Percentiles rank a stretch among this genome's conserved stretches.
These are phyloP conservation scores for Malacoraja senta DNA, from an alignment of 2,797 vertebrate genomes.

Conservation along the genomic window DNA sequence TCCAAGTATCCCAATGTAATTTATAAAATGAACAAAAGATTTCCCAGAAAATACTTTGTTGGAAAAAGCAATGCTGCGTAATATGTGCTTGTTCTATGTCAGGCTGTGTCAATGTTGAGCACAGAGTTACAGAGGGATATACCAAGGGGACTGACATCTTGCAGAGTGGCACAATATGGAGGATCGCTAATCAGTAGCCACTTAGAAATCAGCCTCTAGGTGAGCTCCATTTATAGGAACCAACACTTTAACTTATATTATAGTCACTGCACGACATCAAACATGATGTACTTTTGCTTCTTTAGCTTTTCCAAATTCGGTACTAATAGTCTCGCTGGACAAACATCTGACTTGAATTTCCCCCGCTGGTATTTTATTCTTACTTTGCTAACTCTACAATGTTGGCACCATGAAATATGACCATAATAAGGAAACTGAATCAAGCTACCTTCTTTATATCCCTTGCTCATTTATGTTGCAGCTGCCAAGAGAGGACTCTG, in stretches of 20 bases:
- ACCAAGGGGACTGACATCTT: neutral
- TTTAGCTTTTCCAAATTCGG: neutral
- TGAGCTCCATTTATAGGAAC: neutral
- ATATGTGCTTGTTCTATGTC: neutral
- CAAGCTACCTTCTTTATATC: neutral
- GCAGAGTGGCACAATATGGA: neutral
- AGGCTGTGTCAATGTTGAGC: neutral
- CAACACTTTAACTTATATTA: constrained; percentile 2
- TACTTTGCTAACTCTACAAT: neutral
- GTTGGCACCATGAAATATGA: neutral
- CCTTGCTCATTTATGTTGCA: neutral
- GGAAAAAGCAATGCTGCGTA: neutral
- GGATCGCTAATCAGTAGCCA: neutral
- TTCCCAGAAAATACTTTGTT: neutral
- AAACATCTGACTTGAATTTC: constrained; percentile 33
- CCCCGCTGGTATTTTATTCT: neutral
- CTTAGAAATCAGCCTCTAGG: neutral
- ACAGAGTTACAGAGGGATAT: neutral
- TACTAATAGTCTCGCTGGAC: neutral
- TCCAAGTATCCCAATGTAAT: neutral
- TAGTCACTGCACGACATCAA: neutral
- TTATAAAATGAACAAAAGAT: neutral
- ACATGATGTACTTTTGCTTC: constrained; percentile 8
- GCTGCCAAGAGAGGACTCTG: neutral
- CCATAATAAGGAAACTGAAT: neutral